These are phyloP conservation scores for Myodes glareolus DNA, from an alignment of 2,113 vertebrate species.

Conservation along the genomic window DNA sequence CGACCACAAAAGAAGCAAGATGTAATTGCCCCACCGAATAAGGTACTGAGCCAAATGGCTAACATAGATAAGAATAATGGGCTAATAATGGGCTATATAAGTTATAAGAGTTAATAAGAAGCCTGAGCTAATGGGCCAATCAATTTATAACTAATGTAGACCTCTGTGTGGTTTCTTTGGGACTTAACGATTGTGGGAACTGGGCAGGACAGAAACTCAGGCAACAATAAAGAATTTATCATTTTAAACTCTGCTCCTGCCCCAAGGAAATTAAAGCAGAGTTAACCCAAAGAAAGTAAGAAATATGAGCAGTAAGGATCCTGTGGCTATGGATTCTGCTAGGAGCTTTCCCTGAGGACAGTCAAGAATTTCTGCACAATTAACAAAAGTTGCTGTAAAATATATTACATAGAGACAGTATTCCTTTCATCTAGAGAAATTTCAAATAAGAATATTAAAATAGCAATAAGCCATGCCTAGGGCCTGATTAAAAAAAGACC, in stretches of 20 bases:
- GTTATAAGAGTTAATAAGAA: too few species aligned
- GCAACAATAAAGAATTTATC: neutral
- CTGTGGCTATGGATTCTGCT: neutral
- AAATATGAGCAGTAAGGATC: too few species aligned
- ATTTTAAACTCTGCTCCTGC: neutral
- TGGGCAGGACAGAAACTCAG: too few species aligned
- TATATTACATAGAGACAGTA: neutral
- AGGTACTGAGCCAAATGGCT: too few species aligned
- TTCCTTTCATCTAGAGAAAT: neutral
- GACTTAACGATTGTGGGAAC: too few species aligned
- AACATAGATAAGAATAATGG: too few species aligned
- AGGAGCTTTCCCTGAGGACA: neutral
- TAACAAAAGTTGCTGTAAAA: neutral
- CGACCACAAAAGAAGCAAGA: too few species aligned
- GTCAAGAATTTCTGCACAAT: neutral
- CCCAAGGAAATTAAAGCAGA: neutral
- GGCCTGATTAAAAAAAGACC: neutral
- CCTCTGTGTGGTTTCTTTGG: too few species aligned
- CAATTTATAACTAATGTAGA: too few species aligned
- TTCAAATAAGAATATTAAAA: neutral
- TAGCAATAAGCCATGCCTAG: neutral
- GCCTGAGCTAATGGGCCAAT: too few species aligned
- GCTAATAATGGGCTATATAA: too few species aligned
- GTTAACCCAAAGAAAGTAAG: neutral
- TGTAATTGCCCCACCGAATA: too few species aligned